Evolutionary conservation across 2,113 vertebrate genomes (phyloP).

Genomic region (Trichomycterus rosablanca): DNA sequence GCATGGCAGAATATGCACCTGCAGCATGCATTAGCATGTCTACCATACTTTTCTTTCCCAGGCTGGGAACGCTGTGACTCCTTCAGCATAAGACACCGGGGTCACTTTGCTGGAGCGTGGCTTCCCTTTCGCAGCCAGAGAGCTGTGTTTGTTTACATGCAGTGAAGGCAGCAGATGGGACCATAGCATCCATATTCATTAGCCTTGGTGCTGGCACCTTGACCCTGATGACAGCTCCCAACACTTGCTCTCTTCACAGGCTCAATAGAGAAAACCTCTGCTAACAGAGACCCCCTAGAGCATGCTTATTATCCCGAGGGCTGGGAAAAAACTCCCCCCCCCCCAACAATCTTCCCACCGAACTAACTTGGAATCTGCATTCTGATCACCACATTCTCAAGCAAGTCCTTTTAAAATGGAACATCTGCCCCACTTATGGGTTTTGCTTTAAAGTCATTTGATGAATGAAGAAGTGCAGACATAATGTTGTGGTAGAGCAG

Average conservation of each 20-base stretch:
- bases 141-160: conserved; percentile 48
- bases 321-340: conserved; percentile 39
- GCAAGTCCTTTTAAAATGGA: conserved; percentile 38
- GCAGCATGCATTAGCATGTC: not conserved
- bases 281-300: conserved; percentile 29
- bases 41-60: not conserved
- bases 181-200: conserved; percentile 66
- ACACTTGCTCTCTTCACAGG: conserved; percentile 54
- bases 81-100: not conserved
- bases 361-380: conserved; percentile 36
- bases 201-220: conserved; percentile 59
- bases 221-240: conserved; percentile 58
- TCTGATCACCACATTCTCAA: conserved; percentile 38
- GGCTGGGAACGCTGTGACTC: conserved; percentile 32
- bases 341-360: conserved; percentile 6
- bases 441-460: conserved; percentile 47
- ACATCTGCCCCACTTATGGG: conserved; percentile 55
- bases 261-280: conserved; percentile 52
- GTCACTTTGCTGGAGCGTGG: conserved; percentile 11
- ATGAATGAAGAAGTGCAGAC: conserved; percentile 56
- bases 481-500: conserved; percentile 38
- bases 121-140: conserved; percentile 27
- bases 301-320: conserved; percentile 45
- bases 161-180: conserved; percentile 61
- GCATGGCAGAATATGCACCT: conserved; percentile 5